Base-by-base conservation (phyloP, 2,888 invertebrate species). In the Ectemnius cavifrons region DNA sequence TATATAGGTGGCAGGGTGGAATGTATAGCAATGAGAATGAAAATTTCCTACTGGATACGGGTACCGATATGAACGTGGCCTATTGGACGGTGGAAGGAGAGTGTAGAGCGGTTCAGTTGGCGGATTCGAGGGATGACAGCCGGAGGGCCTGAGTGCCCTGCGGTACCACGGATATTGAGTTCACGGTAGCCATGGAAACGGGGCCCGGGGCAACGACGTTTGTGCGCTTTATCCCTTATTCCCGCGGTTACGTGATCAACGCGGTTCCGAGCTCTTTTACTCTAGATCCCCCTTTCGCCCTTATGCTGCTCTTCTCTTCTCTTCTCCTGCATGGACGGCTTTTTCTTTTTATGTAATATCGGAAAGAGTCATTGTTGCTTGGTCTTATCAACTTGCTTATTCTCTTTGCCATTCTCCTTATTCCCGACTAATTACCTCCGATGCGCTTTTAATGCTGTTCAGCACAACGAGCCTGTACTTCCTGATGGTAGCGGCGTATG, bases 81-180 rank as follows among this genome's bases (percentile, higher is more conserved):
- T 37, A 52, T 14, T 16, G 52, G 60, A 27, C 13, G 61, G 71
- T 64, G 16, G 73, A 84, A 62, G 70, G 56, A 28, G 67, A 67
- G 63, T 37, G 79, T 63, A 67, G 70, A 70, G 81, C 84, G 86
- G 88, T 87, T 84, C 84, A 86, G 85, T 87, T 85, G 85, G 85
- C 84, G 86, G 89, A 85, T 89, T 90, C 88, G 87, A 89, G 89
- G 90, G 90, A 90, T 88, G 90, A 89, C 87, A 89, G 90, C 90
- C 89, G 70, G 77, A 67, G 88, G 90, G 87, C 70, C 75, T 77
- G 79, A 69, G 75, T 77, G 82, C 84, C 86, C 77, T 27, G 66
- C 64, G 84, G 89, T 86, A 75, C 75, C 85, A 84, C 87, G 89
- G 89, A 90, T 90, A 91, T 91, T 90, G 90, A 90, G 90, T 91